phyloP scores from a whole-genome alignment of 2,888 invertebrate genomes.

The Phlogophora meticulosa region DNA sequence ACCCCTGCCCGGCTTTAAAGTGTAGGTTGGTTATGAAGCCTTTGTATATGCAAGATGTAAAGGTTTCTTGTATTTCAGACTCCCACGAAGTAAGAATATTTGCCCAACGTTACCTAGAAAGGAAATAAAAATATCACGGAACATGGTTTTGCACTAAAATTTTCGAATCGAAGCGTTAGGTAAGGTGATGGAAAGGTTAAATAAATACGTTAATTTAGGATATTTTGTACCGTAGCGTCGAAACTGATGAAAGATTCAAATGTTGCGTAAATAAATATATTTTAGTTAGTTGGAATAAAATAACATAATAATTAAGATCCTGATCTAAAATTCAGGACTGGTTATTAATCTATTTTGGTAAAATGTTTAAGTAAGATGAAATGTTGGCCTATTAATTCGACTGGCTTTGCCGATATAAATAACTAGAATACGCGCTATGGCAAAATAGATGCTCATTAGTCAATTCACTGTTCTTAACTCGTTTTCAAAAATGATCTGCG shows the following conservation, averaged over 20 bases:
- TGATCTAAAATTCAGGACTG: neutral
- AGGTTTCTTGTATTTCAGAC: neutral
- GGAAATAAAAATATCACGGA: neutral
- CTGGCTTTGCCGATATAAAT: no score
- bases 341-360: neutral
- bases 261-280: conserved; percentile 11
- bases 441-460: neutral
- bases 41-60: no score
- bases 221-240: neutral
- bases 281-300: neutral
- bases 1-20: no score
- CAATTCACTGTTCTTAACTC: no score
- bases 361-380: no score
- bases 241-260: neutral
- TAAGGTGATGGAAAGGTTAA: conserved; percentile 3
- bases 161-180: neutral
- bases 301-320: neutral
- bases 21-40: no score
- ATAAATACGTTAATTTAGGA: conserved; percentile 14
- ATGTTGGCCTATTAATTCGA: no score
- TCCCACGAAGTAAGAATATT: neutral
- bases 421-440: no score
- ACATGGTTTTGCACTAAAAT: conserved; percentile 36
- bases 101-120: neutral
- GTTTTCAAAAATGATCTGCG: neutral